Evolutionary conservation across 1,140 invertebrate species (phyloP).

Genomic region (Wasmannia auropunctata): DNA sequence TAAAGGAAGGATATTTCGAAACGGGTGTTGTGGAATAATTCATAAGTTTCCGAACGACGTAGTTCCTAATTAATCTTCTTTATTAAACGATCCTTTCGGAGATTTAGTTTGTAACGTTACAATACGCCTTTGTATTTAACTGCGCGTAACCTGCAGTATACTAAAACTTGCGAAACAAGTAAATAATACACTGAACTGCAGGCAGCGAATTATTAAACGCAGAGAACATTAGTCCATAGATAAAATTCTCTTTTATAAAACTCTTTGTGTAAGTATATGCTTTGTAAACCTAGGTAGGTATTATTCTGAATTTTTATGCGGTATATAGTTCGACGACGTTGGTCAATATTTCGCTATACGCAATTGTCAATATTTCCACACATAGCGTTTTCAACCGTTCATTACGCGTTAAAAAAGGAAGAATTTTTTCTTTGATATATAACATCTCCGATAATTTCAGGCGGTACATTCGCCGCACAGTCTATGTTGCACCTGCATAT

Average conservation of each 20-base stretch:
- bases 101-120: neutral
- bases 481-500: constrained; percentile 69
- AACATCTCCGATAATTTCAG: constrained; percentile 19
- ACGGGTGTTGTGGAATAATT: neutral
- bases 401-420: neutral
- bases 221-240: neutral
- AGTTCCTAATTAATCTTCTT: neutral
- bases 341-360: neutral
- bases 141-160: neutral
- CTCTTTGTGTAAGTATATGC: neutral
- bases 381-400: neutral
- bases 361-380: neutral
- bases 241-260: neutral
- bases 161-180: neutral
- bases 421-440: constrained; percentile 8
- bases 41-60: neutral
- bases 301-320: neutral
- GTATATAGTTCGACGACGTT: neutral
- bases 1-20: neutral
- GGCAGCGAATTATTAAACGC: neutral
- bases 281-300: neutral
- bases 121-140: neutral
- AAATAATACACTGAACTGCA: neutral
- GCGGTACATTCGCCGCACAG: constrained; percentile 12
- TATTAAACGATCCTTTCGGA: neutral